phyloP scores from a whole-genome alignment of 2,113 vertebrate genomes.

The Pseudopipra pipra region DNA sequence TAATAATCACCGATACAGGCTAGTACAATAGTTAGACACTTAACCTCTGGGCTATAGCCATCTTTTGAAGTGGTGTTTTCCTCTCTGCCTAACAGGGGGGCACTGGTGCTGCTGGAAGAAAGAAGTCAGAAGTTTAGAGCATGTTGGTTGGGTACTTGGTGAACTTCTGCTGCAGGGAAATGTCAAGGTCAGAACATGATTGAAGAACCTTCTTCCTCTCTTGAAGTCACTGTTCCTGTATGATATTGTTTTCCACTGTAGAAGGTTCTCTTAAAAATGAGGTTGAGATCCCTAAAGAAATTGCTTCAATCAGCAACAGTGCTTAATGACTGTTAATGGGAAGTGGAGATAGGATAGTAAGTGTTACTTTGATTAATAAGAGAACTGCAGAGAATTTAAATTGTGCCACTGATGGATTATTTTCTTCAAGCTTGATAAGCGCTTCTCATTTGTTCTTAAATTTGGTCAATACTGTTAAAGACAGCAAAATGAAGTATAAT shows the following conservation, averaged over 20 bases:
- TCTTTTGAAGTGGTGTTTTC: neutral
- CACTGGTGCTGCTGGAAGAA: neutral
- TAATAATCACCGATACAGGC: neutral
- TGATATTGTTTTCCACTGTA: conserved; percentile 84
- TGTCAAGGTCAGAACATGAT: conserved; percentile 83
- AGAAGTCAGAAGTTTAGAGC: conserved; percentile 43
- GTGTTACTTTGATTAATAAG: conserved; percentile 90
- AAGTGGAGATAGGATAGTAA: conserved; percentile 91
- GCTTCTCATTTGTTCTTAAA: conserved; percentile 89
- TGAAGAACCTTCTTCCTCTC: conserved; percentile 78
- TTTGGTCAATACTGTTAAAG: conserved; percentile 90
- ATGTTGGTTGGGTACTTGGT: conserved; percentile 38
- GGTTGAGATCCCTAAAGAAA: conserved; percentile 89
- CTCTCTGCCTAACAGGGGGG: neutral
- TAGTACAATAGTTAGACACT: neutral
- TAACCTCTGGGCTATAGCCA: neutral
- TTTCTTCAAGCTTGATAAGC: conserved; percentile 92
- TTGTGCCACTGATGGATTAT: conserved; percentile 90
- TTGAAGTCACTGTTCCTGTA: conserved; percentile 69
- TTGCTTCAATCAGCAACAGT: conserved; percentile 88
- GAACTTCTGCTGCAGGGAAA: conserved; percentile 66
- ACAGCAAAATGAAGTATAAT: conserved; percentile 89
- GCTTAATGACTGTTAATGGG: conserved; percentile 90
- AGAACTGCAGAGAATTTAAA: conserved; percentile 88
- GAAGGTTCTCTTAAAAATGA: conserved; percentile 87